These are phyloP conservation scores for Leptobrachium leishanense DNA, from an alignment of 2,113 vertebrate genomes.

Conservation along the genomic window DNA sequence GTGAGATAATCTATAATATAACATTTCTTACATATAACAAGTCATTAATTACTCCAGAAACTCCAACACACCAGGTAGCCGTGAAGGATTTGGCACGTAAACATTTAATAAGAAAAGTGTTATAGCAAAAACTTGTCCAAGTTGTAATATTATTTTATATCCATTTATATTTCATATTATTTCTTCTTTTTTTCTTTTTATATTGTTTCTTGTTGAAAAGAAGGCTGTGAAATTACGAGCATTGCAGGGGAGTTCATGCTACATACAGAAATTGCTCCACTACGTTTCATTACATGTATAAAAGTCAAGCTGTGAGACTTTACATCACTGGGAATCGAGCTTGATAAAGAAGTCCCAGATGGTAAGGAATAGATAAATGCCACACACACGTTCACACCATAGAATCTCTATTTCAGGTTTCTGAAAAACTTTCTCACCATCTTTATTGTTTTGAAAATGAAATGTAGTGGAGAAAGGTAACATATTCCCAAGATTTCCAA, in stretches of 20 bases:
- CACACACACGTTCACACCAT: conserved; percentile 21
- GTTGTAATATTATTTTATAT: background rate
- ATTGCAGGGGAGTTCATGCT: conserved; percentile 10
- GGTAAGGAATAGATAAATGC: conserved; percentile 28
- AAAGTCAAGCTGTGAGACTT: conserved; percentile 44
- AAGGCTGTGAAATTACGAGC: conserved; percentile 4
- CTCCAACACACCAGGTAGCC: too few relatives aligned
- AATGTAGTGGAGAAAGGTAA: too few relatives aligned
- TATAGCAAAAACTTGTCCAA: background rate
- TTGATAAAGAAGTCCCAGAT: conserved; percentile 46
- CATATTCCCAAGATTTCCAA: too few relatives aligned
- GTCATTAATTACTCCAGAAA: conserved; percentile 18
- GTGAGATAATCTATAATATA: conserved; percentile 26
- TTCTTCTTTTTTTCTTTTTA: background rate
- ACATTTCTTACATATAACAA: background rate
- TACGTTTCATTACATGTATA: conserved; percentile 29
- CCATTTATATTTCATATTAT: too few relatives aligned
- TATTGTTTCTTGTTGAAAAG: background rate
- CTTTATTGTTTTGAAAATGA: too few relatives aligned
- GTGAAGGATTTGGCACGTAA: too few relatives aligned
- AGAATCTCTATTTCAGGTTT: background rate
- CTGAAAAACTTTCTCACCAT: too few relatives aligned
- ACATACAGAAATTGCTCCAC: conserved; percentile 27
- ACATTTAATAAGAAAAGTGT: background rate
- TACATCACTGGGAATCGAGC: conserved; percentile 40